These are phyloP conservation scores for Caprella mutica DNA, from an alignment of 2,888 invertebrate genomes.

Conservation along the genomic window DNA sequence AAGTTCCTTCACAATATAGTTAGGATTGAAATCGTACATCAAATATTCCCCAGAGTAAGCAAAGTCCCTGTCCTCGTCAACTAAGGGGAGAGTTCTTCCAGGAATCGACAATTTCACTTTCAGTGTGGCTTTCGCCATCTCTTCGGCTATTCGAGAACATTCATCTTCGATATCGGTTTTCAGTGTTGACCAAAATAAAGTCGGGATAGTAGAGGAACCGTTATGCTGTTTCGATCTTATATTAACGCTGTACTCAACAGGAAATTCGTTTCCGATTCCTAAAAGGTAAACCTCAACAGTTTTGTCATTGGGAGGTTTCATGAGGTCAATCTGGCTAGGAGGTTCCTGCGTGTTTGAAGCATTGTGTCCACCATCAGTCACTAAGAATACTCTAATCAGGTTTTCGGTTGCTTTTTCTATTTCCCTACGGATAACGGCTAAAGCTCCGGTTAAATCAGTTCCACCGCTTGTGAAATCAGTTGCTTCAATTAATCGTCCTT, in stretches of 20 bases:
- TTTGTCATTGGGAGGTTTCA: constrained; percentile 5
- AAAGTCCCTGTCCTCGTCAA: neutral
- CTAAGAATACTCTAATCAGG: constrained; percentile 11
- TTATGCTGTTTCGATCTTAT: constrained; percentile 21
- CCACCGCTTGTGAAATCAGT: constrained; percentile 2
- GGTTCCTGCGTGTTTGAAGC: constrained; percentile 3
- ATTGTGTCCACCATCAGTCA: constrained; percentile 19
- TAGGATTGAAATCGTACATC: constrained; percentile 1
- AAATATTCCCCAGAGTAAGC: constrained; percentile 14
- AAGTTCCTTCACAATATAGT: neutral
- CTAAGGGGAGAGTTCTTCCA: constrained; percentile 4
- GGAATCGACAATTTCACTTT: constrained; percentile 7
- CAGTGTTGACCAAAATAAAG: constrained; percentile 27
- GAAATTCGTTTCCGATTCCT: constrained; percentile 13
- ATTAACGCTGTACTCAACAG: constrained; percentile 18
- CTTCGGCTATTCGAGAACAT: neutral
- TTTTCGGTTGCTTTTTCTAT: constrained; percentile 6
- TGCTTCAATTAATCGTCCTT: neutral
- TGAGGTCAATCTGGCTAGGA: neutral
- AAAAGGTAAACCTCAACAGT: constrained; percentile 13
- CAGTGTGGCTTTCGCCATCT: neutral
- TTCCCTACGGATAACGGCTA: constrained; percentile 8
- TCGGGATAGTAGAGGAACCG: constrained; percentile 16
- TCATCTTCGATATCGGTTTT: neutral
- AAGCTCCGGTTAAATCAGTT: constrained; percentile 14